Conservation (phyloP, 2,888 invertebrate genomes). For the Tetragnatha montana region DNA sequence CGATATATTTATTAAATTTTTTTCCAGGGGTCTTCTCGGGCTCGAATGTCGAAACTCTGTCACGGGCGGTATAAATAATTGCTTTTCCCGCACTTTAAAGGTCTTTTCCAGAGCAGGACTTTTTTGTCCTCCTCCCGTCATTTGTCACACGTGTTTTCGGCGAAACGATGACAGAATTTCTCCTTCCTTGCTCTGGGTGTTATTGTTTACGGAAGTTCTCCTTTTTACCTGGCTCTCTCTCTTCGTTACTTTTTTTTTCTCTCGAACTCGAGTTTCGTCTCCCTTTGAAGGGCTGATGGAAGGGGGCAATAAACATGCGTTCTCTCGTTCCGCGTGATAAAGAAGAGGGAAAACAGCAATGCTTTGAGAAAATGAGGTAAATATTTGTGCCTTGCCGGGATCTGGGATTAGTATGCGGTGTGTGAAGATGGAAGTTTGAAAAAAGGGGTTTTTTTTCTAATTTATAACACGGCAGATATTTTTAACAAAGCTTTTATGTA, state of each 20-base stretch:
- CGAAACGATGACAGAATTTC: constrained; percentile 5
- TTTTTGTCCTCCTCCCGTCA: background rate
- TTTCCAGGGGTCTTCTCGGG: background rate
- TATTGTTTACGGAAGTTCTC: constrained; percentile 6
- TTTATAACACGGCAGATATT: too few species aligned
- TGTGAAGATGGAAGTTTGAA: too few species aligned
- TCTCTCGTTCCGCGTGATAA: background rate
- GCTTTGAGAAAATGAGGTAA: background rate
- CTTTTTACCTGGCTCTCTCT: background rate
- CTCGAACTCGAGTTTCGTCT: background rate
- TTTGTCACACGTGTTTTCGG: constrained; percentile 8
- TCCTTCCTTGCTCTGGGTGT: constrained; percentile 3
- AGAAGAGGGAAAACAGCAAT: background rate
- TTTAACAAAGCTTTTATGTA: too few species aligned
- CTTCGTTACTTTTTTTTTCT: background rate
- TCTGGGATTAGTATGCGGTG: too few species aligned
- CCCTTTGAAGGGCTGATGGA: background rate
- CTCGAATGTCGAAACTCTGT: constrained; percentile 15
- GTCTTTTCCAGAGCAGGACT: background rate
- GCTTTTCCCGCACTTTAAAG: constrained; percentile 8
- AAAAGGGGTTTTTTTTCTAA: too few species aligned
- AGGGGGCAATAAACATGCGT: background rate
- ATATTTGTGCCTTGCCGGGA: background rate
- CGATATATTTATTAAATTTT: background rate
- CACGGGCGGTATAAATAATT: constrained; percentile 23